Evolutionary conservation across 2,113 vertebrate species (phyloP).

Genomic region (Perca flavescens): DNA sequence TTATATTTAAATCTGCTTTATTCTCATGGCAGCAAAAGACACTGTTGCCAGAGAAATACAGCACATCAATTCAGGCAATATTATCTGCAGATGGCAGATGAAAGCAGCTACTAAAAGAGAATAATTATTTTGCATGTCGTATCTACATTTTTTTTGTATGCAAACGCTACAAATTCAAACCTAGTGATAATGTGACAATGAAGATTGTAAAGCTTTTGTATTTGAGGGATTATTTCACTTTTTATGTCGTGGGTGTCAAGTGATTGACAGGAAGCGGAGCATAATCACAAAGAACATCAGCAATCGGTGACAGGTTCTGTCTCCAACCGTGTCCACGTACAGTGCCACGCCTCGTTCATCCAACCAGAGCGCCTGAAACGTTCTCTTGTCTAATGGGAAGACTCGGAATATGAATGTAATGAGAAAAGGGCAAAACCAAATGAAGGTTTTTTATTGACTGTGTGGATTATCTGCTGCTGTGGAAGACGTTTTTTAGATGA

Average conservation of each 20-base stretch:
- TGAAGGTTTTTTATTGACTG: background rate
- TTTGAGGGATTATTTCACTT: constrained; percentile 34
- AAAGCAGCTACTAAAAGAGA: background rate
- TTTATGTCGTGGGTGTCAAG: constrained; percentile 36
- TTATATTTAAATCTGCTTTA: constrained; percentile 34
- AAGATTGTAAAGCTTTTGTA: background rate
- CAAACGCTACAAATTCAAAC: background rate
- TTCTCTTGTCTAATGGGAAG: constrained; percentile 3
- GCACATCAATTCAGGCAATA: background rate
- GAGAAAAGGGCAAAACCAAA: background rate
- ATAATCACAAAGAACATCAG: constrained; percentile 56
- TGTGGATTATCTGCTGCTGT: background rate
- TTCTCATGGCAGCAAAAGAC: background rate
- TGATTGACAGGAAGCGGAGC: constrained; percentile 56
- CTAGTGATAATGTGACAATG: background rate
- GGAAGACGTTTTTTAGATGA: background rate
- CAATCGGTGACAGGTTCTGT: constrained; percentile 42
- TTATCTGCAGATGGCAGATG: background rate
- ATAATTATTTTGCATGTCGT: background rate
- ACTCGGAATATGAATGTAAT: background rate
- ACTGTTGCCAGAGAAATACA: background rate
- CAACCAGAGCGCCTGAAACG: constrained; percentile 28
- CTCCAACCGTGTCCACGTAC: background rate
- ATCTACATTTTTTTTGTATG: too few species aligned
- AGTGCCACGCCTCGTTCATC: constrained; percentile 18